Conservation (phyloP, 2,888 invertebrate species). For the Perithous albicinctus region DNA sequence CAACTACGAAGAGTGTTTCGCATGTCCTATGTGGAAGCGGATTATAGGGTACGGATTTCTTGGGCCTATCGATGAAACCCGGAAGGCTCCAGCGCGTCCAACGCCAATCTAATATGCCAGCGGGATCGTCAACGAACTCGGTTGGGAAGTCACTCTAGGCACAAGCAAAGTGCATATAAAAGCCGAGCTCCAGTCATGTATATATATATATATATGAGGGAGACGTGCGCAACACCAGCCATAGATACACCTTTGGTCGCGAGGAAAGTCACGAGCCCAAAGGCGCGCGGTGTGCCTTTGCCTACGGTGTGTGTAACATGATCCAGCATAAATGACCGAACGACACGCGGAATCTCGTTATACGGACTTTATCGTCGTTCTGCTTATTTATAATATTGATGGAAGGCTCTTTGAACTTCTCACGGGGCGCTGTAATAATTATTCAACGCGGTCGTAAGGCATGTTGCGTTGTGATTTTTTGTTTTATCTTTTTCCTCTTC, state of each 20-base stretch:
- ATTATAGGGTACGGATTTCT: conserved; percentile 40
- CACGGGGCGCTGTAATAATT: conserved; percentile 51
- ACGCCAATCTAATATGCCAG: conserved; percentile 32
- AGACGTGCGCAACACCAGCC: background rate
- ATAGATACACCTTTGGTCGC: conserved; percentile 9
- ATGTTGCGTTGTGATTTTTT: too few relatives aligned
- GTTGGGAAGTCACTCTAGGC: conserved; percentile 10
- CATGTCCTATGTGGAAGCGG: conserved; percentile 29
- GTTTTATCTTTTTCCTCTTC: too few relatives aligned
- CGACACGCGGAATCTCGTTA: conserved; percentile 67
- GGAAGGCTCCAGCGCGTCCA: conserved; percentile 54
- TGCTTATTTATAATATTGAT: conserved; percentile 63
- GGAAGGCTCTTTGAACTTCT: conserved; percentile 47
- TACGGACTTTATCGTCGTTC: conserved; percentile 63
- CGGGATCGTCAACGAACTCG: conserved; percentile 27
- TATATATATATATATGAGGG: background rate
- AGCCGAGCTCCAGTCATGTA: too few relatives aligned
- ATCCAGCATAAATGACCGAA: conserved; percentile 67
- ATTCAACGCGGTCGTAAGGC: conserved; percentile 56
- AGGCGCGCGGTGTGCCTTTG: conserved; percentile 60
- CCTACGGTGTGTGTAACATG: conserved; percentile 61
- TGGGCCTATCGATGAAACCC: conserved; percentile 48
- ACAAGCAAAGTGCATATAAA: background rate
- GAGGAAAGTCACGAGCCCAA: conserved; percentile 15
- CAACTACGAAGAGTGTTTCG: conserved; percentile 57